Percentiles rank a stretch among this genome's conserved stretches.
phyloP scores from a whole-genome alignment of 2,113 vertebrate species.

The Psittacula cyanocephala region DNA sequence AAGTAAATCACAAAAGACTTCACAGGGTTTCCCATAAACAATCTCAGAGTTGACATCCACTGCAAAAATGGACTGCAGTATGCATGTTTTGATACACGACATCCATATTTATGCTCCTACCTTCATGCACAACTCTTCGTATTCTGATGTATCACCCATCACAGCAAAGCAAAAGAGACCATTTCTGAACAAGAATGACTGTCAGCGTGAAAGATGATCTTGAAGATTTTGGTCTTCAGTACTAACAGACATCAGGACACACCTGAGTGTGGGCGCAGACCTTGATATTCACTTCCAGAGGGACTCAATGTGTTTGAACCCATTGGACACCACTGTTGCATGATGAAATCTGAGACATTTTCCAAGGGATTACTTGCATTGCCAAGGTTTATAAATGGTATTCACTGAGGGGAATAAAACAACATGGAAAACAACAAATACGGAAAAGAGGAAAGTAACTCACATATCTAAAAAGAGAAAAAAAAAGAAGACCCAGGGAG shows the following conservation, averaged over 20 bases:
- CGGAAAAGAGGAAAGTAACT: neutral
- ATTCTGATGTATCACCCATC: neutral
- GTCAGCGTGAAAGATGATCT: neutral
- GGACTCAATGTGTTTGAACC: neutral
- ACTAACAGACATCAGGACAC: neutral
- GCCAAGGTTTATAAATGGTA: neutral
- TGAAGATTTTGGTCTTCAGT: neutral
- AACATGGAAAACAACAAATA: neutral
- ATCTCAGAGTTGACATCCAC: neutral
- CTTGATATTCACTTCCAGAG: neutral
- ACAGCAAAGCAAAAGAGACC: neutral
- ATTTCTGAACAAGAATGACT: neutral
- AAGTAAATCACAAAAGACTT: neutral
- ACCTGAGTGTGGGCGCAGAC: neutral
- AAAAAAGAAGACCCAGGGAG: neutral
- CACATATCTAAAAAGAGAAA: neutral
- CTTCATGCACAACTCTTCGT: neutral
- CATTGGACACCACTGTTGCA: neutral
- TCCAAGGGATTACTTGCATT: neutral
- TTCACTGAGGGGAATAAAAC: neutral
- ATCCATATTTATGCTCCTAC: neutral
- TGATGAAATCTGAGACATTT: neutral
- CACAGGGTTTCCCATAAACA: neutral
- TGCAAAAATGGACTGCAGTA: neutral
- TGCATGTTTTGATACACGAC: fast-evolving